These are phyloP conservation scores for Scaptomyza polygonia DNA, from an alignment of 2,888 invertebrate species.

Conservation along the genomic window DNA sequence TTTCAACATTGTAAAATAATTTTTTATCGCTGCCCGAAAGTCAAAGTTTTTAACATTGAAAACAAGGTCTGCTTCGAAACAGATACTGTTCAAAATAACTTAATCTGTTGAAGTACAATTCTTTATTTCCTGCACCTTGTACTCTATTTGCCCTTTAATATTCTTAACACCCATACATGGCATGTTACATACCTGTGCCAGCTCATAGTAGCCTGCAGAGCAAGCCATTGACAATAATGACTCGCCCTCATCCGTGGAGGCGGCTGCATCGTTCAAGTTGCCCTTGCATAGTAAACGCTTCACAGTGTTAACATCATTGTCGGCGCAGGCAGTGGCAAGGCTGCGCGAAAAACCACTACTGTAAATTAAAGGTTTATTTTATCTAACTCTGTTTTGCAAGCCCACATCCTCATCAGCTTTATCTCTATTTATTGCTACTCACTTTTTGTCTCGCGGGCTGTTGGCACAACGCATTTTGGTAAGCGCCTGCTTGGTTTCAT, in stretches of 20 bases:
- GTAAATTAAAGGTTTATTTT: conserved; percentile 34
- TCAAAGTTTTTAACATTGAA: background rate
- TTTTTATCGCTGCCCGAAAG: background rate
- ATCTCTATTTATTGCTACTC: conserved; percentile 64
- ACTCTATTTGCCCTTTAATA: too few relatives aligned
- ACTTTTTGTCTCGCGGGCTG: conserved; percentile 87
- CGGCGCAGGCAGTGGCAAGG: conserved; percentile 96
- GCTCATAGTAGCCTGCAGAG: conserved; percentile 98
- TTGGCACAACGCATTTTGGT: conserved; percentile 98
- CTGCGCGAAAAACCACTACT: conserved; percentile 87
- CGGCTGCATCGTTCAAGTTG: conserved; percentile 90
- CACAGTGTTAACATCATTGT: conserved; percentile 97
- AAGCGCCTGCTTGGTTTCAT: conserved; percentile 98
- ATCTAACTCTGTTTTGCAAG: conserved; percentile 6
- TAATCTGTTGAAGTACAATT: too few relatives aligned
- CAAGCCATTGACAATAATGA: conserved; percentile 97
- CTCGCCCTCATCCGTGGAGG: conserved; percentile 97
- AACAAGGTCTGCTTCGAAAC: background rate
- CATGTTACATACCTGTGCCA: conserved; percentile 91
- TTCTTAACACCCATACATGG: background rate
- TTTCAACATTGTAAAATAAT: background rate
- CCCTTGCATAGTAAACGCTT: conserved; percentile 96
- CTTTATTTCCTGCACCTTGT: too few relatives aligned
- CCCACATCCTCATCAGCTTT: background rate
- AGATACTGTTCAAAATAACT: too few relatives aligned